Base-by-base conservation (phyloP, 2,888 invertebrate species). In the Cryptosula pallasiana region DNA sequence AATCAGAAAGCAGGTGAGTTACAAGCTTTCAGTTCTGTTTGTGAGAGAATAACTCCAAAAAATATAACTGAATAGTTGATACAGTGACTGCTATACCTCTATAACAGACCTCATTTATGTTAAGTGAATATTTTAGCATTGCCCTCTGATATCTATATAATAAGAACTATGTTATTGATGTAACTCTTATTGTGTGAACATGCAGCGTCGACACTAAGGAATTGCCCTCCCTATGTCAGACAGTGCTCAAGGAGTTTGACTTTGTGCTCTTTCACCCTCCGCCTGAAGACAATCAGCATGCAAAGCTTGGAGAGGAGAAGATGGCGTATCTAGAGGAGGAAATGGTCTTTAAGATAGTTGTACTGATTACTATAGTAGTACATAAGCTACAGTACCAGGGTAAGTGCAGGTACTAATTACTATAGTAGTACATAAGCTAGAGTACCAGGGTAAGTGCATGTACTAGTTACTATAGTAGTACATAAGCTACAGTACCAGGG, bases 281-380 rank as follows among this genome's bases (percentile, higher is more conserved):
- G 0, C 78, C 77, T 3, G 74, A 73, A 34, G 75, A 77, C 57
- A 74, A 74, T 23, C 73, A 72, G 55, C 75, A 76, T 20, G 78
- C 76, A 71, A 35, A 73, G 72, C 23, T 71, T 63, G 71, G 54
- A 1, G 57, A 55, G 45, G 71, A 73, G n/a, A 73, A 71, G 69
- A 71, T 55, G 35, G 34, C 73, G 63, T 79, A 76, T 73, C 76
- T 85, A 71, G 81, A 82, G 72, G 87, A 89, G 63, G 90, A 90
- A 75, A 89, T 91, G 79, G 88, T 94, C 72, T 92, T 93, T 80
- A 94, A 93, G 86, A 90, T 94, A 73, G 89, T 91, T 13, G 89
- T 91, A 71, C 92, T 94, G 79, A 90, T 92, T 78, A 87, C 95
- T 72, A 90, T 93, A 81, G 92, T 92, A 73, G 89, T 93, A 76